Conservation (phyloP, 1,140 invertebrate genomes). For the Mercenaria mercenaria region DNA sequence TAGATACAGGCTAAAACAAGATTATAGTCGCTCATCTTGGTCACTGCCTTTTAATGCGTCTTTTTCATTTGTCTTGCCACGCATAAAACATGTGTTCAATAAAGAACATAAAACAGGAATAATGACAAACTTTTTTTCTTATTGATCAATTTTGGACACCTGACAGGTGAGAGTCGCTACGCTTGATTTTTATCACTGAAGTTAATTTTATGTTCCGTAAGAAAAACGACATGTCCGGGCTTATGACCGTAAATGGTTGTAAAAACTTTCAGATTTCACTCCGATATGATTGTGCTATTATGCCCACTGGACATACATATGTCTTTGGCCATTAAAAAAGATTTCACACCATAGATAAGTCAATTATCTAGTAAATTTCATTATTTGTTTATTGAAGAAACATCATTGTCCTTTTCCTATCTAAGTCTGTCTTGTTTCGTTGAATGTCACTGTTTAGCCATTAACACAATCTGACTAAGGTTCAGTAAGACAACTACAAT, state of each 20-base stretch:
- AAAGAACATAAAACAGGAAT: background rate
- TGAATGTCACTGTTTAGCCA: too few relatives aligned
- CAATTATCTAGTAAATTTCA: too few relatives aligned
- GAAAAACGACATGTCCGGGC: slow-evolving; percentile 6
- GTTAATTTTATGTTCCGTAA: slow-evolving; percentile 1
- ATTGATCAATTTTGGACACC: background rate
- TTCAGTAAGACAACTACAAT: too few relatives aligned
- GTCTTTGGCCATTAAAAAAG: background rate
- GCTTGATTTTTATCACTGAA: slow-evolving; percentile 11
- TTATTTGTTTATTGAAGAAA: too few relatives aligned
- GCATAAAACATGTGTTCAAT: slow-evolving; percentile 27
- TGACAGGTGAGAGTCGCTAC: background rate
- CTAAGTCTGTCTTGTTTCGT: too few relatives aligned
- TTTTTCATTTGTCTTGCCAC: too few relatives aligned
- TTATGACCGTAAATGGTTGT: background rate
- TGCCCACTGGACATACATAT: background rate
- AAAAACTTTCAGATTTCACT: background rate
- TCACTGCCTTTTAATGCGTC: too few relatives aligned
- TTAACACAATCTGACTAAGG: too few relatives aligned
- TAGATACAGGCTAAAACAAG: too few relatives aligned
- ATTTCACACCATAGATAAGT: too few relatives aligned
- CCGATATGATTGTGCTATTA: background rate
- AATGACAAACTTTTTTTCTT: background rate
- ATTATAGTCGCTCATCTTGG: too few relatives aligned
- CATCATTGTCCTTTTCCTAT: too few relatives aligned